Conservation (phyloP, 2,888 invertebrate genomes). For the Trissolcus brochymenae region DNA sequence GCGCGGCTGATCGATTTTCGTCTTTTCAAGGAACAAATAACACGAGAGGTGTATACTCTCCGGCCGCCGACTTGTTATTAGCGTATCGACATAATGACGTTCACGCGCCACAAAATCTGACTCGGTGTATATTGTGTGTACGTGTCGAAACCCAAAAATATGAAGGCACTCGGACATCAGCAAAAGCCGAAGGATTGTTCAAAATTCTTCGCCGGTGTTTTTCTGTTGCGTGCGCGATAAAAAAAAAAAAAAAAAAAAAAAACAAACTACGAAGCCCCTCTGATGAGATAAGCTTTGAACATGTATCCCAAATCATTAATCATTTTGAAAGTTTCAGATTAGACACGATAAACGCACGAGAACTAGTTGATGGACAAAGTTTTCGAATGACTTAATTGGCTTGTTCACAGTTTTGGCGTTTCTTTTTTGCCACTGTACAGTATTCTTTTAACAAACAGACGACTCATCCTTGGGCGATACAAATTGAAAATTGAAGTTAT, state of each 20-base stretch:
- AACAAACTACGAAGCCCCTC: slow-evolving; percentile 3
- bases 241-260: slow-evolving; percentile 16
- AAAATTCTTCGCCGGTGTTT: slow-evolving; percentile 14
- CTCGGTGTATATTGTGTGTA: background rate
- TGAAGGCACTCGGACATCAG: slow-evolving; percentile 1
- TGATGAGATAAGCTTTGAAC: too few species aligned
- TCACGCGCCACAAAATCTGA: slow-evolving; percentile 60
- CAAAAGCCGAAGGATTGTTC: slow-evolving; percentile 16
- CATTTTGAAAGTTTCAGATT: slow-evolving; percentile 15
- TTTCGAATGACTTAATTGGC: background rate
- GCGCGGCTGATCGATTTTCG: slow-evolving; percentile 20
- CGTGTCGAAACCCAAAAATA: slow-evolving; percentile 9
- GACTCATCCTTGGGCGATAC: background rate
- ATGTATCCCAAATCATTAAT: slow-evolving; percentile 24
- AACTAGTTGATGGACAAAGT: too few species aligned
- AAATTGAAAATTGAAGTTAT: too few species aligned
- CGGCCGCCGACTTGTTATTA: slow-evolving; percentile 68
- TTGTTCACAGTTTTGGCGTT: background rate
- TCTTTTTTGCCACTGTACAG: too few species aligned
- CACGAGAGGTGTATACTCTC: slow-evolving; percentile 38
- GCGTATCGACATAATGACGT: slow-evolving; percentile 63
- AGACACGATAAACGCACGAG: slow-evolving; percentile 1
- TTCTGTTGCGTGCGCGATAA: slow-evolving; percentile 27
- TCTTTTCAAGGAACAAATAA: slow-evolving; percentile 49
- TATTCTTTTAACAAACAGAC: too few species aligned